Percentiles rank a stretch among this genome's conserved stretches.
Conservation (phyloP, 1,140 invertebrate species). For the Cydia splendana region DNA sequence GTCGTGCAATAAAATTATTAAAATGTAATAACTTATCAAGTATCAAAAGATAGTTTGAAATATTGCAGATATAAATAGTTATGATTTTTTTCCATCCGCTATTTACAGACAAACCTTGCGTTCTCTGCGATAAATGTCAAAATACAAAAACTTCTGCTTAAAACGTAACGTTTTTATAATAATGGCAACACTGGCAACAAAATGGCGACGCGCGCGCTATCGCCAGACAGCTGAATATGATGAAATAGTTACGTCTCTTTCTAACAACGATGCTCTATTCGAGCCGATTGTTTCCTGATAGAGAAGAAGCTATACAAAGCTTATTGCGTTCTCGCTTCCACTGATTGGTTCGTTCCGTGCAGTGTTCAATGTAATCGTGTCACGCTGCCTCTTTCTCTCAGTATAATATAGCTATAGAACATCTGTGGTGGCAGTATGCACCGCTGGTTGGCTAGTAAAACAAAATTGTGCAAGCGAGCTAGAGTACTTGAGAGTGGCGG, state of each 20-base stretch:
- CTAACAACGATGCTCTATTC: neutral
- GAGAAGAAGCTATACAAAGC: slow-evolving; percentile 3
- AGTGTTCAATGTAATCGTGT: slow-evolving; percentile 1
- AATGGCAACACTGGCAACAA: slow-evolving; percentile 14
- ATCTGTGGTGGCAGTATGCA: slow-evolving; percentile 22
- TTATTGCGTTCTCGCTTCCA: slow-evolving; percentile 11
- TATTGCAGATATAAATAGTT: too few species aligned
- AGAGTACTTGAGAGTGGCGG: slow-evolving; percentile 26
- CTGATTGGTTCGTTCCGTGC: slow-evolving; percentile 4
- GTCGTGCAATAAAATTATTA: neutral
- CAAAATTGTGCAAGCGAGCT: slow-evolving; percentile 31
- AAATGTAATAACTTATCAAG: neutral
- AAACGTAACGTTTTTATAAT: neutral
- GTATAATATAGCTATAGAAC: slow-evolving; percentile 26
- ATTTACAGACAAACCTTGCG: too few species aligned
- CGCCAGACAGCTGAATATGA: neutral
- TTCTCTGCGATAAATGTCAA: neutral
- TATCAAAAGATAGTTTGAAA: neutral
- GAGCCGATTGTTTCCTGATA: neutral
- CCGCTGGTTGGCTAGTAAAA: slow-evolving; percentile 20
- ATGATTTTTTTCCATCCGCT: too few species aligned
- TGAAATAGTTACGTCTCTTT: neutral
- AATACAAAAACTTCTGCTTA: slow-evolving; percentile 1
- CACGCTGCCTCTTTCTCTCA: slow-evolving; percentile 25
- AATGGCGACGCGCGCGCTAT: slow-evolving; percentile 29